Percentiles rank a stretch among this genome's conserved stretches.
These are phyloP conservation scores for Piaya cayana DNA, from an alignment of 2,113 vertebrate genomes.

Conservation along the genomic window DNA sequence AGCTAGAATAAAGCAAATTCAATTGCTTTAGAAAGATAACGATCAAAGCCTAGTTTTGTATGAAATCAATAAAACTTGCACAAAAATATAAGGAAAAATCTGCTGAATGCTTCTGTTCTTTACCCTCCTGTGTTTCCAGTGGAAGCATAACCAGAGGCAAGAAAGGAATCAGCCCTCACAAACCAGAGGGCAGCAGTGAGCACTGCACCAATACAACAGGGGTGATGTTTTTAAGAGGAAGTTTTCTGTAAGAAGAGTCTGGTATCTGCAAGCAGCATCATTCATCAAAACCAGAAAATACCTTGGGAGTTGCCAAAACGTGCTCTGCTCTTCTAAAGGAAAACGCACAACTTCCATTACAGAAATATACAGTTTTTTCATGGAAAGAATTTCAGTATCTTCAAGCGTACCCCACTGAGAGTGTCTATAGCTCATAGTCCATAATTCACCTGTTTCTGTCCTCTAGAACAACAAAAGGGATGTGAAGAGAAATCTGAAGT, in stretches of 20 bases:
- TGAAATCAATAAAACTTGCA: conserved; percentile 11
- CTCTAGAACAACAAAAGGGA: neutral
- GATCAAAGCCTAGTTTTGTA: conserved; percentile 7
- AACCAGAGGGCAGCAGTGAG: neutral
- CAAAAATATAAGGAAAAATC: neutral
- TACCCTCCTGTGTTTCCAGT: neutral
- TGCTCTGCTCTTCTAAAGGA: neutral
- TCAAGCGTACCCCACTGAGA: neutral
- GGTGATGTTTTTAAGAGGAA: neutral
- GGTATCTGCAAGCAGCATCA: neutral
- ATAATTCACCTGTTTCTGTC: neutral
- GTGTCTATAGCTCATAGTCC: neutral
- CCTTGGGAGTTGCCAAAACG: neutral
- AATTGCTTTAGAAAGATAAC: conserved; percentile 1
- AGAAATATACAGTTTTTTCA: rapidly evolving
- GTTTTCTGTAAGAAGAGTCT: neutral
- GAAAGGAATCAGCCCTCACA: neutral
- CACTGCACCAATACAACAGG: neutral
- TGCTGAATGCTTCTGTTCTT: neutral
- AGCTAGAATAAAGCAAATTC: neutral
- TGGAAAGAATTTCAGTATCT: neutral
- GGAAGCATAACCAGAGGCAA: neutral
- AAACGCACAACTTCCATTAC: neutral
- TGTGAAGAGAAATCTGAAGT: neutral
- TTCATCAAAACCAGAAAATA: neutral